phyloP scores from a whole-genome alignment of 1,140 invertebrate genomes.

The Euura lappo region DNA sequence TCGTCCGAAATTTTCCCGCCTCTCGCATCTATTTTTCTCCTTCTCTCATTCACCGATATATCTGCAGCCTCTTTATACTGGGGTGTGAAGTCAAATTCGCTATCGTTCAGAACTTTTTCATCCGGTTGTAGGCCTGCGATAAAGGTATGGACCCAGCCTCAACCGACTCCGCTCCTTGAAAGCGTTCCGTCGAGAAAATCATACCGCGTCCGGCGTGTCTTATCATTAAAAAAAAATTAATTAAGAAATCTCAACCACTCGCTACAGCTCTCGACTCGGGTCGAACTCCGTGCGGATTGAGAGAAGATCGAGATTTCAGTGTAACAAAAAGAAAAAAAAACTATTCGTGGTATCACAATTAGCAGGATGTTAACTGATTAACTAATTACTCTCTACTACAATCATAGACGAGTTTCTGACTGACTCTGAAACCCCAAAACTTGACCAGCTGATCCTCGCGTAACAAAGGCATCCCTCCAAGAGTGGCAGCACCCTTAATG shows the following conservation, averaged over 20 bases:
- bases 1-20: constrained; percentile 4
- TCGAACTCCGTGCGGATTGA: too few relatives aligned
- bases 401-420: not conserved
- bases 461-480: constrained; percentile 46
- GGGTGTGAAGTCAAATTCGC: not conserved
- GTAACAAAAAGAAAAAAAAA: not conserved
- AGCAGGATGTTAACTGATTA: not conserved
- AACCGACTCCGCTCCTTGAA: too few relatives aligned
- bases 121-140: not conserved
- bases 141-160: not conserved
- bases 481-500: constrained; percentile 50
- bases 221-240: not conserved
- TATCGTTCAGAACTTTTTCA: not conserved
- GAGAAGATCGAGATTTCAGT: too few relatives aligned
- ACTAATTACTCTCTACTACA: too few relatives aligned
- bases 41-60: too few relatives aligned
- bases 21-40: not conserved
- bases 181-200: too few relatives aligned
- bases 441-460: constrained; percentile 50
- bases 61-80: too few relatives aligned
- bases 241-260: constrained; percentile 3
- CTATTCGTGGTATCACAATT: not conserved
- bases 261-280: not conserved
- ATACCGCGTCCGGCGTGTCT: too few relatives aligned
- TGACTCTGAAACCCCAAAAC: constrained; percentile 45